These are phyloP conservation scores for Eriosoma lanigerum DNA, from an alignment of 1,140 invertebrate genomes.

Conservation along the genomic window DNA sequence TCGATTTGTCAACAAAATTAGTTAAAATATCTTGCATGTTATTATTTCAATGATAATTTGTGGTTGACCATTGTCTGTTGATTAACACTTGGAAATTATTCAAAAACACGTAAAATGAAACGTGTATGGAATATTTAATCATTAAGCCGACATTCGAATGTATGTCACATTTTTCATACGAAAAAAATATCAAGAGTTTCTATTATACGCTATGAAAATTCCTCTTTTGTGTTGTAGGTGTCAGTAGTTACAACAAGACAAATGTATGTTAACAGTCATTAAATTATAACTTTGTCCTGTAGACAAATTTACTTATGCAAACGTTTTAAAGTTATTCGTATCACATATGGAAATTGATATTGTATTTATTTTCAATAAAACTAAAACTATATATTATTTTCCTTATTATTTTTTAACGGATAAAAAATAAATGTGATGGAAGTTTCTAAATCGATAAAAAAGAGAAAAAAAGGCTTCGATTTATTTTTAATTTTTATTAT, in stretches of 20 bases:
- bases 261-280: neutral
- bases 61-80: slow-evolving; percentile 19
- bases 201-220: neutral
- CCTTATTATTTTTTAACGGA: too few species aligned
- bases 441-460: too few species aligned
- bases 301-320: too few species aligned
- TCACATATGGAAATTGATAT: too few species aligned
- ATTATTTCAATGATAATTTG: neutral
- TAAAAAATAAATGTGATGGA: too few species aligned
- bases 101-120: slow-evolving; percentile 31
- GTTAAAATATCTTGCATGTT: neutral
- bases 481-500: too few species aligned
- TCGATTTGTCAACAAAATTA: slow-evolving; percentile 24
- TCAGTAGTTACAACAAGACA: neutral
- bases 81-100: slow-evolving; percentile 38
- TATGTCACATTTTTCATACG: neutral
- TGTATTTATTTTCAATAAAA: too few species aligned
- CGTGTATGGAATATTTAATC: slow-evolving; percentile 30
- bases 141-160: neutral
- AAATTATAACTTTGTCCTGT: neutral
- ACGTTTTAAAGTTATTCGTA: too few species aligned
- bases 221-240: neutral
- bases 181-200: slow-evolving; percentile 1
- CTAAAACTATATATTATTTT: too few species aligned
- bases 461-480: too few species aligned